Base-by-base conservation (phyloP, 2,797 vertebrate species). In the Gorsachius magnificus region DNA sequence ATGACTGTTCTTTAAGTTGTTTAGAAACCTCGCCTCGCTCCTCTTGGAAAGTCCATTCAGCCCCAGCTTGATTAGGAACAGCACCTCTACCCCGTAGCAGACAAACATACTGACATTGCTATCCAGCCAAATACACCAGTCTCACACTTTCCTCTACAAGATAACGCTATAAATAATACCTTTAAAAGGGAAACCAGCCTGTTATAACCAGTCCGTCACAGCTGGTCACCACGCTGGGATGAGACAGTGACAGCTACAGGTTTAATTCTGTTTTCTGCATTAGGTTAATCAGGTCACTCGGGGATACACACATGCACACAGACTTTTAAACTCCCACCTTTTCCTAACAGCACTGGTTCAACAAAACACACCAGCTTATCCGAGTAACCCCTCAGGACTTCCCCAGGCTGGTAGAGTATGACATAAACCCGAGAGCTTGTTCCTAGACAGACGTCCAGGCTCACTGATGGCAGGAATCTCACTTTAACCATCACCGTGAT, bases 1-100 rank as follows among this genome's bases (percentile, higher is more conserved):
- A 95, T 71, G 75, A 64, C 83, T 63, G 38, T n/a, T 83, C 74
- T 94, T 88, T 65, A 82, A 60, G 83, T 60, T 89, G 81, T 92
- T 95, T 29, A 89, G 86, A 69, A 90, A 86, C 16, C 61, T 86
- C 60, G 61, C 61, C 60, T 48, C 14, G 0, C 18, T 69, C 87
- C 77, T 85, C 68, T 54, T 75, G 83, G 57, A 70, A 95, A 83
- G 70, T 70, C 89, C 83, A 29, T 86, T 92, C 83, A 70, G 57
- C 41, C 58, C 45, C 31, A 84, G 74, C 41, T 79, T 85, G 81
- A 93, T 94, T 54, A 79, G 78, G 93, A 90, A 93, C 43, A 89
- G 71, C 71, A 57, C 75, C 83, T 63, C 76, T 91, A 38, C 16
- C 11, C 28, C 33, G n/a, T 3, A 72, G 88, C 3, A 87, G 60